These are phyloP conservation scores for Gymnocheta viridis DNA, from an alignment of 2,888 invertebrate genomes.

Conservation along the genomic window DNA sequence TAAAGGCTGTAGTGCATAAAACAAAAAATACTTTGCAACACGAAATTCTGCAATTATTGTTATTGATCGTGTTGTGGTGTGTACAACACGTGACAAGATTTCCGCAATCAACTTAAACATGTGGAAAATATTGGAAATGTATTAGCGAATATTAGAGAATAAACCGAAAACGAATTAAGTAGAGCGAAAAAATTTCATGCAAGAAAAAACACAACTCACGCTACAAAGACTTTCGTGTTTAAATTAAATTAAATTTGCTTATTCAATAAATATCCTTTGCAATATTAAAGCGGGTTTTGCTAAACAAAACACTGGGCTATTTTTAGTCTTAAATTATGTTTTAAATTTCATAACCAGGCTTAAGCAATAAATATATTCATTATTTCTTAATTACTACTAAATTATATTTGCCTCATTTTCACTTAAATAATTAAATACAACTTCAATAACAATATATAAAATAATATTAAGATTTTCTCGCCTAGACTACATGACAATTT, in stretches of 20 bases:
- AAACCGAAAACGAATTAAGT: not conserved
- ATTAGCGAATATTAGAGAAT: conserved; percentile 26
- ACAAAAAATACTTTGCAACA: not conserved
- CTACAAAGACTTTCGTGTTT: not conserved
- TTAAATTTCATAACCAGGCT: not conserved
- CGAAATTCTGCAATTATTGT: conserved; percentile 7
- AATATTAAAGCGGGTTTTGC: too few species aligned
- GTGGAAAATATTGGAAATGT: conserved; percentile 46
- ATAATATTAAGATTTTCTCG: not conserved
- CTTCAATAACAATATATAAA: conserved; percentile 1
- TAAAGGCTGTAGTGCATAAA: conserved; percentile 3
- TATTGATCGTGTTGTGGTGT: conserved; percentile 69
- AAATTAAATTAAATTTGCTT: not conserved
- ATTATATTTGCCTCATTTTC: not conserved
- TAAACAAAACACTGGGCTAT: too few species aligned
- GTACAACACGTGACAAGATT: conserved; percentile 65
- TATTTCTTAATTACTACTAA: not conserved
- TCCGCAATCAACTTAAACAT: conserved; percentile 22
- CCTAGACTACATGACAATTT: not conserved
- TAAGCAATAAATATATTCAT: not conserved
- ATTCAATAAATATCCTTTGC: too few species aligned
- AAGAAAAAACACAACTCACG: not conserved
- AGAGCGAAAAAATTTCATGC: not conserved
- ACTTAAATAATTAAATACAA: conserved; percentile 15
- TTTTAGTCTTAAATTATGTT: not conserved